A percentile compares a stretch with the other conserved stretches of the same genome.
These are phyloP conservation scores for Brachionus plicatilis DNA, from an alignment of 1,140 invertebrate species.

Conservation along the genomic window DNA sequence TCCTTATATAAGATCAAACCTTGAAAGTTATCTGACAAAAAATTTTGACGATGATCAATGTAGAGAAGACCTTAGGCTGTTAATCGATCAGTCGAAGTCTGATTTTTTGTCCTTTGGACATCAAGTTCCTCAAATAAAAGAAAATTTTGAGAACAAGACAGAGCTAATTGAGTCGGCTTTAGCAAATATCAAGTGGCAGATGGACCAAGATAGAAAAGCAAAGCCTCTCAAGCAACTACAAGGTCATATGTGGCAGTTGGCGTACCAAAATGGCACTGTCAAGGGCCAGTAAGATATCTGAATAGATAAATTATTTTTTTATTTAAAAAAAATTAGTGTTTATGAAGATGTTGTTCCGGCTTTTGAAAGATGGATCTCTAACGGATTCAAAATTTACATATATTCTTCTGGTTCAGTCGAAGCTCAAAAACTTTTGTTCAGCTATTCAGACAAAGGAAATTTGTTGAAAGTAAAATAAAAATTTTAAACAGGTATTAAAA, in stretches of 20 bases:
- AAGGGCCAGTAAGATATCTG: conserved; percentile 80
- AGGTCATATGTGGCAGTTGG: conserved; percentile 78
- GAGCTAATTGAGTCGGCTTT: conserved; percentile 47
- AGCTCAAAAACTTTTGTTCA: conserved; percentile 81
- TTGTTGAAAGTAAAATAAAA: conserved; percentile 60
- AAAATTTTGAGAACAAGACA: neutral
- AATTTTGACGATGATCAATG: conserved; percentile 1
- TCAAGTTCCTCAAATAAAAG: neutral
- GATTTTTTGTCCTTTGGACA: neutral
- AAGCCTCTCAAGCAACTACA: conserved; percentile 76
- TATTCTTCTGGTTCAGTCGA: conserved; percentile 86
- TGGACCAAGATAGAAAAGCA: conserved; percentile 72
- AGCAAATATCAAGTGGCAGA: conserved; percentile 69
- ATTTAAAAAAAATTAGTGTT: conserved; percentile 61
- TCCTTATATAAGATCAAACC: conserved; percentile 22
- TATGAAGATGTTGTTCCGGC: conserved; percentile 74
- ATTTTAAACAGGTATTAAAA: too few species aligned
- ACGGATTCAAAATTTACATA: conserved; percentile 69
- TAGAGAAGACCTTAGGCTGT: neutral
- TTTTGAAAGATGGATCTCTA: conserved; percentile 65
- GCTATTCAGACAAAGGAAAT: conserved; percentile 70
- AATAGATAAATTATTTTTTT: neutral
- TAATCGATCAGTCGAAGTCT: neutral
- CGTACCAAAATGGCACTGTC: conserved; percentile 69
- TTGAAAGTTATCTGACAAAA: neutral